Conservation (phyloP, 53 echinoderm and acorn worm species). For the Echinarachnius parma region DNA sequence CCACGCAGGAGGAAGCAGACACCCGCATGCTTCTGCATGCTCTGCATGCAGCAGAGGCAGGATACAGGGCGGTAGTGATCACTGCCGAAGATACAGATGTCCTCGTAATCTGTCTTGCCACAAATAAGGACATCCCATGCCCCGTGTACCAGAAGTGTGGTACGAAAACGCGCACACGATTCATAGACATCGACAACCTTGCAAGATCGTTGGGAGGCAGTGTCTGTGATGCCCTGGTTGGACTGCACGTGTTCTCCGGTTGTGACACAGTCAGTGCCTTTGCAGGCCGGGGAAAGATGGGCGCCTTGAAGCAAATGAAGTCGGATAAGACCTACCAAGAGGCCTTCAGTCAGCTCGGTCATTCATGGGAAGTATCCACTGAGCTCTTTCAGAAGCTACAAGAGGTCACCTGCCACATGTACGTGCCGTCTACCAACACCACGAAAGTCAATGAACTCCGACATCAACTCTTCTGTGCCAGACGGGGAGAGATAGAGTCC, state of each 20-base stretch:
- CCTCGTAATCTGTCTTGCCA: slow-evolving; percentile 9
- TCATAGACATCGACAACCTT: slow-evolving; percentile 36
- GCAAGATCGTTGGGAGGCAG: slow-evolving; percentile 17
- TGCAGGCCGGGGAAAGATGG: slow-evolving; percentile 40
- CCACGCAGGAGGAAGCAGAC: slow-evolving; percentile 58
- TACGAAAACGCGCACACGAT: slow-evolving; percentile 34
- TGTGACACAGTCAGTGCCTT: slow-evolving; percentile 66
- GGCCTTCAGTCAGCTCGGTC: slow-evolving; percentile 24
- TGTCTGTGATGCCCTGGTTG: slow-evolving; percentile 39
- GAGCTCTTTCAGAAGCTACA: slow-evolving; percentile 3
- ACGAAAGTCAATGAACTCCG: slow-evolving; percentile 28
- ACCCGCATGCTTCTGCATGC: slow-evolving; percentile 47
- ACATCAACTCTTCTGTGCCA: slow-evolving; percentile 27
- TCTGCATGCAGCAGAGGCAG: no score
- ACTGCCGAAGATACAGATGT: slow-evolving; percentile 57
- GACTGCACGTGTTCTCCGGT: slow-evolving; percentile 47
- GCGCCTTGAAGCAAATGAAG: slow-evolving; percentile 41
- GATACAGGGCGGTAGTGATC: no score
- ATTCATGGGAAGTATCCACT: slow-evolving; percentile 18
- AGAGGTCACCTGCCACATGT: slow-evolving; percentile 36
- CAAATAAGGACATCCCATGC: slow-evolving; percentile 1
- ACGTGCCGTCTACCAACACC: no score
- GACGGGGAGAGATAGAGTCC: slow-evolving; percentile 31
- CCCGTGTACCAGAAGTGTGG: slow-evolving; percentile 22
- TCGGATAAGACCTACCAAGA: slow-evolving; percentile 1